phyloP scores from a whole-genome alignment of 2,797 vertebrate genomes.

The Cossypha polioptera region DNA sequence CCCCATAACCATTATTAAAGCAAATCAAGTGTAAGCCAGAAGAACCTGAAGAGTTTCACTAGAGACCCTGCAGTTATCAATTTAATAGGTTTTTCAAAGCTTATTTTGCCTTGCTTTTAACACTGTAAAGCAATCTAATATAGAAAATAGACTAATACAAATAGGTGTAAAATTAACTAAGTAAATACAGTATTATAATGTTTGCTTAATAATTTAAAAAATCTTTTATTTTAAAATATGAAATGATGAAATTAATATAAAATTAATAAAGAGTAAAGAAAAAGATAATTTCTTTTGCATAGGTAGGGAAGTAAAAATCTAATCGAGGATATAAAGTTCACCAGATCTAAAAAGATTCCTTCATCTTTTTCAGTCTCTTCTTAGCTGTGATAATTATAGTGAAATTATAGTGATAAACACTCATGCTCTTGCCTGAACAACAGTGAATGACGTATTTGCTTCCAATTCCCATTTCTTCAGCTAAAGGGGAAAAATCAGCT shows the following conservation, averaged over 20 bases:
- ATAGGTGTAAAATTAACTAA: neutral
- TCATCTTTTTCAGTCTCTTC: neutral
- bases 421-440: neutral
- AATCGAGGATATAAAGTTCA: neutral
- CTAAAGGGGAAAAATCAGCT: neutral
- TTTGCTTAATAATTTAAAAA: neutral
- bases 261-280: neutral
- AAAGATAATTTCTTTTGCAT: neutral
- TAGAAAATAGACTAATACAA: neutral
- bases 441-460: neutral
- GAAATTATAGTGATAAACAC: neutral
- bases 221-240: neutral
- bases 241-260: too few relatives aligned
- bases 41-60: conserved; percentile 54
- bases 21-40: conserved; percentile 66
- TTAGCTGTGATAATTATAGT: neutral
- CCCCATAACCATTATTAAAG: conserved; percentile 57
- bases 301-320: neutral
- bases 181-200: neutral
- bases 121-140: neutral
- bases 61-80: conserved; percentile 24
- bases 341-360: neutral
- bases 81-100: conserved; percentile 50
- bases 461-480: neutral
- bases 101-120: conserved; percentile 12